Evolutionary conservation across 2,797 vertebrate species (phyloP), one percentile per base, ranked within the genome.

Genomic region (Merluccius polli): DNA sequence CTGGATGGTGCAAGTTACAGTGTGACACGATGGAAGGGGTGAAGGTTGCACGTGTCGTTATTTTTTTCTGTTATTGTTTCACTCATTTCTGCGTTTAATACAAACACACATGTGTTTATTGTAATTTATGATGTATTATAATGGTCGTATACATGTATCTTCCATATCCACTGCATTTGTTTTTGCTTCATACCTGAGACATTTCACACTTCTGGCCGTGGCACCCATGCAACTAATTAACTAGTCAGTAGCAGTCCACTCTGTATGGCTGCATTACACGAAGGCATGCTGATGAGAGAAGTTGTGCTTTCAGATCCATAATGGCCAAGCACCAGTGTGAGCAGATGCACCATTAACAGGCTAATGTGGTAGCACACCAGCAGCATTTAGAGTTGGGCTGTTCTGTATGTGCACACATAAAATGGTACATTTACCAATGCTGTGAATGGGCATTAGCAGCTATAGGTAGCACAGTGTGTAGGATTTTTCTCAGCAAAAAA

Each of bases 331-430:
- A 75, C 35, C 41, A 77, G 72, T 78, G 67, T 68, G 27, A 15
- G 73, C 73, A 68, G 80, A 81, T 52, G 81, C 83, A 44, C 68
- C 84, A 84, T 88, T 90, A 85, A 59, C 4, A 74, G 77, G 77
- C 75, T 87, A 88, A 89, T 88, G 88, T 68, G 77, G 74, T 82
- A 82, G 83, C 79, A 78, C 67, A 63, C 29, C 59, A 13, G 52
- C 52, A 65, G 59, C 21, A 9, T 59, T 59, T 65, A 27, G 59
- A 65, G 24, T 65, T 27, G 24, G 59, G 59, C 59, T 65, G n/a
- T 13, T 24, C 72, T 67, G 41, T 68, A 68, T 78, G 73, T 41
- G 73, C 52, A 65, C 52, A 79, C 80, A 73, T 79, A 74, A 74
- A 76, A 80, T 65, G 79, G 33, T 78, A 71, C 70, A 74, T 83